Base-by-base conservation (phyloP, 1,140 invertebrate genomes). In the Drosophila pandora region DNA sequence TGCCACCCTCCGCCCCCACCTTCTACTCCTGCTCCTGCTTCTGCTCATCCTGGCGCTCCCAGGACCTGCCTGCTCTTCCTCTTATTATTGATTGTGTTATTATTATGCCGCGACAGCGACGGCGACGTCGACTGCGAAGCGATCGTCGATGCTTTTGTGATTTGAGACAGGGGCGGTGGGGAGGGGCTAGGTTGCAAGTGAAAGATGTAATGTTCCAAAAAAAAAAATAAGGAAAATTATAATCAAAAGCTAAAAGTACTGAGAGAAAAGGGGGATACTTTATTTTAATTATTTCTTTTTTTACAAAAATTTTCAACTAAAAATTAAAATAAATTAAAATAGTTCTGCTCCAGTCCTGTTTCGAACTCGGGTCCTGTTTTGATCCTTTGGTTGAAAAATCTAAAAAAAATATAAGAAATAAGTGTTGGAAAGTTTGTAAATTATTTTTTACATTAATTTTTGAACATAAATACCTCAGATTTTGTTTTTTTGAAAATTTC, bases 1-100 rank as follows among this genome's bases (percentile, higher is more conserved):
- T 25, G 23, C 23, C 17, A 17, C 17, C 17, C 17, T n/a, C 17
- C 17, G 17, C 17, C 17, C 17, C 32, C 41, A 17, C n/a, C n/a
- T n/a, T n/a, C n/a, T n/a, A 9, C 9, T 23, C 25, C 2, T 13
- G 49, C 2, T 1, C n/a, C 13, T 4, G 0, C 1, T 13, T 21
- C 34, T 43, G 21, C 34, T 12, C 25, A 34, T 21, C 8, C 28
- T 25, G 4, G 32, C 23, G 4, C 21, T 1, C 6, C 28, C 52
- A 25, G 57, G 37, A 32, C n/a, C 17, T 39, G 32, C 12, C 17
- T 39, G 32, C 12, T 43, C 21, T 37, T 50, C 23, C 45, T 52
- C 59, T 76, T 76, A 74, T 74, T 74, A 74, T 74, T 74, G 71
- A 74, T 74, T 76, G 63, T 76, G 63, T 76, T 76, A 76, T 76